phyloP scores from a whole-genome alignment of 2,797 vertebrate genomes.

The Tinamus major region DNA sequence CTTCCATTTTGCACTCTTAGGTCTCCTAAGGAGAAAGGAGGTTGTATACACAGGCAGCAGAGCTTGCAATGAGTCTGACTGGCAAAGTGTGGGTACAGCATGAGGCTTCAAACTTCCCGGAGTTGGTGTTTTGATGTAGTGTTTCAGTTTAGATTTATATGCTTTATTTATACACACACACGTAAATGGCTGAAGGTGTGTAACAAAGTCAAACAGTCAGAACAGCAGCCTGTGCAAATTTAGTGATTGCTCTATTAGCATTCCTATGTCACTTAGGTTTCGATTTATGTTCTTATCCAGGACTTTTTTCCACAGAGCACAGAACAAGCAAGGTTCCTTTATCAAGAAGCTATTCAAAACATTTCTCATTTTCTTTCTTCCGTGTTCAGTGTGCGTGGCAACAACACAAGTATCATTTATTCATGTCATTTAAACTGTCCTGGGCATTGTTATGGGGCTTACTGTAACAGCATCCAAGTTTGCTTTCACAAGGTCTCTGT shows the following conservation, averaged over 20 bases:
- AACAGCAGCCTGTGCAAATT: background rate
- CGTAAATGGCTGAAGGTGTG: background rate
- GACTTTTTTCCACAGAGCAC: background rate
- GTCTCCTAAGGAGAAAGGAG: background rate
- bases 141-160: background rate
- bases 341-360: background rate
- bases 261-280: background rate
- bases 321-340: background rate
- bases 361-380: background rate
- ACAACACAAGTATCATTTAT: background rate
- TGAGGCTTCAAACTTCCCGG: background rate
- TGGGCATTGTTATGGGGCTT: background rate
- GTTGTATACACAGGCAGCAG: background rate
- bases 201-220: background rate
- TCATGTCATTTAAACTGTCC: background rate
- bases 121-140: background rate
- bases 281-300: background rate
- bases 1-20: background rate
- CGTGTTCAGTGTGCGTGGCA: background rate
- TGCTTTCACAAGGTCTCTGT: background rate
- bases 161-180: background rate
- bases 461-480: background rate
- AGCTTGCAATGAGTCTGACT: background rate
- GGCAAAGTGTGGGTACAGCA: background rate
- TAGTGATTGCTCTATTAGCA: background rate